Base-by-base conservation (phyloP, 2,888 invertebrate genomes). In the Epistrophe eligans region DNA sequence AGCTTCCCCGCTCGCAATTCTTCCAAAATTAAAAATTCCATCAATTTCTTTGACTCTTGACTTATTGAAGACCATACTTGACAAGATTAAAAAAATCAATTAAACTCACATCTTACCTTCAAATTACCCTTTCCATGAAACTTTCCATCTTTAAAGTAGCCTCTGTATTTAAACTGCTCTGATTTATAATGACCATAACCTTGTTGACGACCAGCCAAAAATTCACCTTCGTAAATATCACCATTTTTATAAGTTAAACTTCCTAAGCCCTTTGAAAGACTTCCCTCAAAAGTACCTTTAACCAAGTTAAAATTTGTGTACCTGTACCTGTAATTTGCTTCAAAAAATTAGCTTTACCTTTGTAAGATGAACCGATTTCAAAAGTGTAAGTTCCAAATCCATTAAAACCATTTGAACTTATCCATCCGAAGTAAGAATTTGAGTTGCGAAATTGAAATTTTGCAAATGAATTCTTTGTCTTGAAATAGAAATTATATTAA, bases 351-450 rank as follows among this genome's bases (percentile, higher is more conserved):
- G 11, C 43, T 43, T 60, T 13, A 32, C 84, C 84, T 67, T 45
- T 58, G n/a, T 40, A 73, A 4, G 13, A 67, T 24, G 52, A 15
- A 0, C 84, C 81, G 48, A n/a, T 24, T 8, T 40, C 17, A 32
- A 48, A 84, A 0, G 19, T 66, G n/a, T 84, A 84, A 10, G 72
- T 77, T 13, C 84, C 84, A 35, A 72, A 81, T 35, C 81, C 81
- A 15, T 67, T 19, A 15, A 81, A 81, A 11, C 84, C 81, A 32
- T 77, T 24, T 2, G 38, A 43, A 38, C 32, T 45, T 0, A 77
- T 2, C 84, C 84, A 84, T 0, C 84, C 84, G 17, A 13, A 38
- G 48, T 77, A 84, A 8, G 52, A 43, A 43, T 77, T 84, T 11
- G 13, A 52, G 15, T 72, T 81, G 19, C 2, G 4, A 40, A 84